Conservation (phyloP, 2,113 vertebrate species). For the Amblyornis subalaris region DNA sequence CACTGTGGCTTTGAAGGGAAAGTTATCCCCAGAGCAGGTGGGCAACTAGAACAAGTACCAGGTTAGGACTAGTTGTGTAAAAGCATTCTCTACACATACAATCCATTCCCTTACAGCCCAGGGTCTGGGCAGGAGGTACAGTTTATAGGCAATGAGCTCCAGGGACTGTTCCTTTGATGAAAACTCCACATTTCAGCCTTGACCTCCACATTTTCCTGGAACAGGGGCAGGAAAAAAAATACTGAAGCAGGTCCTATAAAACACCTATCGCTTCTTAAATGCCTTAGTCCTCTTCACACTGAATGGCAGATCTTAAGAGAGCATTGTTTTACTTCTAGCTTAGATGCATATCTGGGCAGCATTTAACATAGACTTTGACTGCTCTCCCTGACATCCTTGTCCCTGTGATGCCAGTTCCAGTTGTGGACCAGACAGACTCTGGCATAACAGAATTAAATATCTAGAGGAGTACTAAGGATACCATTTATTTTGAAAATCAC, state of each 20-base stretch:
- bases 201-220: not conserved
- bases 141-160: rapidly evolving
- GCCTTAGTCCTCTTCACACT: not conserved
- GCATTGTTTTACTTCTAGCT: not conserved
- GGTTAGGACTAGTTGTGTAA: not conserved
- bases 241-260: not conserved
- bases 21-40: not conserved
- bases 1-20: not conserved
- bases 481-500: conserved; percentile 79
- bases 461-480: conserved; percentile 61
- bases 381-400: not conserved
- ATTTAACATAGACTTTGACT: not conserved
- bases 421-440: not conserved
- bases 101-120: not conserved
- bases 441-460: not conserved
- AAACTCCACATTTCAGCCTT: not conserved
- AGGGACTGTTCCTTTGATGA: not conserved
- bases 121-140: not conserved
- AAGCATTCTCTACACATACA: not conserved
- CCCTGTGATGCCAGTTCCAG: not conserved
- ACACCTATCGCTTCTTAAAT: not conserved
- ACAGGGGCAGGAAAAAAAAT: not conserved
- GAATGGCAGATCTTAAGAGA: not conserved
- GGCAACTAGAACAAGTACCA: not conserved
- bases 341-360: not conserved